Conservation (phyloP, 2,888 invertebrate species). For the Stratiomys singularior region DNA sequence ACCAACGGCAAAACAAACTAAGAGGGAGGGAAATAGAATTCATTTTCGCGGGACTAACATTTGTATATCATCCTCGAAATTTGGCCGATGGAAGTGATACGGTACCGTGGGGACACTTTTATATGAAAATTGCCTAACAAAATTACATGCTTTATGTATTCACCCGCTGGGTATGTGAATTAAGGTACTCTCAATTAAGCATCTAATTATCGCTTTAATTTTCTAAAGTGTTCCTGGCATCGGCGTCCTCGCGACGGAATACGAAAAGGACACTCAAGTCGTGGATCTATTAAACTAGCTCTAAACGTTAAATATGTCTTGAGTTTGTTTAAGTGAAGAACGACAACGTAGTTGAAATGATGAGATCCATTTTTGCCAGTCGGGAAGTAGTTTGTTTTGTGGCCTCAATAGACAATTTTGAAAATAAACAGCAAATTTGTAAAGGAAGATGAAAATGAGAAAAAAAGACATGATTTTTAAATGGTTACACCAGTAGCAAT, state of each 20-base stretch:
- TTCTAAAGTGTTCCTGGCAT: constrained; percentile 22
- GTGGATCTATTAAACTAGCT: too few relatives aligned
- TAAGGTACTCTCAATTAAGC: constrained; percentile 41
- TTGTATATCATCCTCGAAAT: constrained; percentile 21
- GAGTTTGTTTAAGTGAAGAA: background rate
- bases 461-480: background rate
- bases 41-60: background rate
- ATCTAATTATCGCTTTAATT: constrained; percentile 45
- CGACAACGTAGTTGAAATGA: too few relatives aligned
- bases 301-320: background rate
- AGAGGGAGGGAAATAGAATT: background rate
- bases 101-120: constrained; percentile 40
- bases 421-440: constrained; percentile 25
- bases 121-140: constrained; percentile 43
- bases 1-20: background rate
- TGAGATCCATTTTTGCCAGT: background rate
- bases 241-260: background rate
- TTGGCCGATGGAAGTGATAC: constrained; percentile 17
- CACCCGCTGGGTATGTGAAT: constrained; percentile 5
- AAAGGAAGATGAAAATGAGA: background rate
- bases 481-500: too few relatives aligned
- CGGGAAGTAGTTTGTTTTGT: constrained; percentile 9
- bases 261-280: background rate
- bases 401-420: background rate
- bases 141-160: constrained; percentile 27